phyloP scores from a whole-genome alignment of 92 coral and sea anemone genomes.

The Epizoanthus rinbou region DNA sequence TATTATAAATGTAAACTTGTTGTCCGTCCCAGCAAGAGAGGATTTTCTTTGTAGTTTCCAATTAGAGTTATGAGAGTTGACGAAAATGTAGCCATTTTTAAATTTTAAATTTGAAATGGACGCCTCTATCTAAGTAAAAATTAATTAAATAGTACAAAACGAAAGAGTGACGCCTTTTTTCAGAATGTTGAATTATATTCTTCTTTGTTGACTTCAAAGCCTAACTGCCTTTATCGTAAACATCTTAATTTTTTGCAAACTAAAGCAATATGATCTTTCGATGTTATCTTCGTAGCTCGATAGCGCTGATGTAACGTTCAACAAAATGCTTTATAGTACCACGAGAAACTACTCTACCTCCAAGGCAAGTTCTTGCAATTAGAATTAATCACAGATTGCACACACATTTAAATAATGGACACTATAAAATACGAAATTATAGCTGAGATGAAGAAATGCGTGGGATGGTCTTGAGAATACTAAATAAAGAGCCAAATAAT shows the following conservation, averaged over 20 bases:
- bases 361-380: not conserved
- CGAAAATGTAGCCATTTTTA: not conserved
- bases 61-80: not conserved
- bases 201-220: too few species aligned
- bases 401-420: not conserved
- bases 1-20: not conserved
- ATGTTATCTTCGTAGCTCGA: too few species aligned
- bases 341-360: not conserved
- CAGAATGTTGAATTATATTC: too few species aligned
- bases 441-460: not conserved
- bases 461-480: not conserved
- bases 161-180: not conserved
- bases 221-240: too few species aligned
- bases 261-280: too few species aligned
- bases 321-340: not conserved
- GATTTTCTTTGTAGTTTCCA: not conserved
- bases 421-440: not conserved
- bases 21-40: not conserved
- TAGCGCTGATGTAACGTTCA: not conserved
- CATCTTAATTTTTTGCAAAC: too few species aligned
- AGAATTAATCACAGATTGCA: constrained; percentile 8
- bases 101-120: not conserved
- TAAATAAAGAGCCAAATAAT: not conserved
- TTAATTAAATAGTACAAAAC: not conserved
- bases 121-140: not conserved